Evolutionary conservation across 2,113 vertebrate species (phyloP), one percentile per base, ranked within the genome.

Genomic region (Peromyscus leucopus): DNA sequence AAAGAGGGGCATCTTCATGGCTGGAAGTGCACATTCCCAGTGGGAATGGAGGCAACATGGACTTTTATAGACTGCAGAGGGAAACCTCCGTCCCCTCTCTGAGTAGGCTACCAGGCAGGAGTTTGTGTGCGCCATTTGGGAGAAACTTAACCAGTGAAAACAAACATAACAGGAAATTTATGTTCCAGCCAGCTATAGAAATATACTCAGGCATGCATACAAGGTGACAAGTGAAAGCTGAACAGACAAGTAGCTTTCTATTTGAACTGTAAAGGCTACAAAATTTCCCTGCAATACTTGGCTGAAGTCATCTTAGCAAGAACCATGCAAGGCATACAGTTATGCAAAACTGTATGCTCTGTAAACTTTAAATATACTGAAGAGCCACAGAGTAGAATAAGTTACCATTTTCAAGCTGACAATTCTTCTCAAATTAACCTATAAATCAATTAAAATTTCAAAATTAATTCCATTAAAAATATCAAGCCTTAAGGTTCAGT

Each of bases 181-280:
- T 33, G 24, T n/a, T 26, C 2, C 63, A 57, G 5, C 33, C 42
- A 11, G 39, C 2, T 0, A 24, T 0, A 74, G 71, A 51, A 26
- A 1, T 1, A 7, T 6, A 33, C 28, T 11, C n/a, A n/a, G 1
- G 22, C 7, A 7, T 11, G 10, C 5, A 0, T 33, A 12, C 1
- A 15, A 42, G 36, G 31, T 15, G 4, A 2, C 22, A 55, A 55
- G 39, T 31, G 19, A 69, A 36, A n/a, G 26, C 15, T 16, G 84
- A 26, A 22, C 26, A 67, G 46, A 59, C 21, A 55, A 22, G 4
- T 67, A 1, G 33, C 21, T 78, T 78, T 74, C 42, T 3, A 3
- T 57, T 63, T 90, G 80, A 65, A 76, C 57, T 55, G 21, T 75
- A 19, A 69, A 39, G 12, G n/a, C 36, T 65, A 31, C 48, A 91